Evolutionary conservation across 2,888 invertebrate genomes (phyloP), one percentile per base, ranked within the genome.

Genomic region (Piscicola geometra): DNA sequence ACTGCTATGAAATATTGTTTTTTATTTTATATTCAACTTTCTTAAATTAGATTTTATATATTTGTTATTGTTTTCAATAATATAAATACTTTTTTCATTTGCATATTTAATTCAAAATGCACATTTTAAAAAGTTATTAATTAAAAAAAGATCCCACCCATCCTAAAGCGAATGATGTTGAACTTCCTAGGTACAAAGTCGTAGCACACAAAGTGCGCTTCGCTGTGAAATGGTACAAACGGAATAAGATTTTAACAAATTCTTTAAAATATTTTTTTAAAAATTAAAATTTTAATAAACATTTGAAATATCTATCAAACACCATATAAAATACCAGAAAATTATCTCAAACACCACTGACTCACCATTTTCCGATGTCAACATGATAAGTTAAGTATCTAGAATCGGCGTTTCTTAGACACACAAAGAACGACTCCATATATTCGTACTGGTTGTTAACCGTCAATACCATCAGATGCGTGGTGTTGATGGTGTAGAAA

Each of bases 191-290:
- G 93, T 68, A 95, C 91, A 85, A 98, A 94, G 84, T 98, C 95
- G 81, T 95, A 96, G 83, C 98, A 98, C 12, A 96, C 90, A 84
- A 93, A 97, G 89, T 98, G 97, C 82, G 95, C 94, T 87, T 97
- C 97, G 86, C 96, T 91, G 83, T 80, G 87, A 21, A 21, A n/a
- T n/a, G n/a, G n/a, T n/a, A n/a, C n/a, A n/a, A n/a, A n/a, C n/a
- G n/a, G n/a, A n/a, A n/a, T n/a, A n/a, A n/a, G n/a, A n/a, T n/a
- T n/a, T n/a, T n/a, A n/a, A n/a, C n/a, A n/a, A n/a, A n/a, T n/a
- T n/a, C n/a, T n/a, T n/a, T n/a, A n/a, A n/a, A n/a, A n/a, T n/a
- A n/a, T n/a, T n/a, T n/a, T n/a, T 25, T 56, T 5, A 56, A 56
- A 56, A 18, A 56, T 3, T 25, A 21, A 56, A 18, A 56, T 25